Conservation (phyloP, 1,140 invertebrate species). For the Propsilocerus akamusi region DNA sequence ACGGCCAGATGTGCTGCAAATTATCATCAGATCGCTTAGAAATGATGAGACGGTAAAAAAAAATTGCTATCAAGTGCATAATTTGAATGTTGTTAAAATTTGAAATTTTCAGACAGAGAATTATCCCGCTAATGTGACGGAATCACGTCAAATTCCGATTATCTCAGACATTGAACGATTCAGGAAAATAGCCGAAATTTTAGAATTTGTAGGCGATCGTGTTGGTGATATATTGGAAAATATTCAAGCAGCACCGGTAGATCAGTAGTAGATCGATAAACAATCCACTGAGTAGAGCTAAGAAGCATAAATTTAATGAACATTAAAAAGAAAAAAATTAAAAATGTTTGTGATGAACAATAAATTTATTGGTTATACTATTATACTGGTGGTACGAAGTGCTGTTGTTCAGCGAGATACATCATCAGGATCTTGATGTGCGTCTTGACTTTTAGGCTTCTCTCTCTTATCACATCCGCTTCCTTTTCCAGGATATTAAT, state of each 20-base stretch:
- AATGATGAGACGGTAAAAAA: background rate
- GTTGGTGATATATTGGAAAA: background rate
- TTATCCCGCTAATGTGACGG: background rate
- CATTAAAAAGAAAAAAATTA: background rate
- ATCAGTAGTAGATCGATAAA: background rate
- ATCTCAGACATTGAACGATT: background rate
- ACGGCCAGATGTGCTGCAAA: background rate
- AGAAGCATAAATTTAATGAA: no score
- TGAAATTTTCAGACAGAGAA: background rate
- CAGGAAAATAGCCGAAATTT: background rate
- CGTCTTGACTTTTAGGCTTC: conserved; percentile 49
- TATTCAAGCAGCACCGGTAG: background rate
- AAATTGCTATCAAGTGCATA: background rate
- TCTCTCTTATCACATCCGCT: conserved; percentile 36
- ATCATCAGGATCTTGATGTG: conserved; percentile 62
- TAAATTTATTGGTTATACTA: background rate
- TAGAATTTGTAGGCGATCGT: background rate
- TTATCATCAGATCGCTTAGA: background rate
- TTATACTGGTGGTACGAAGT: background rate
- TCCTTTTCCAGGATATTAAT: conserved; percentile 41
- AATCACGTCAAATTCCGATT: background rate
- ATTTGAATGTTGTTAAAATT: background rate
- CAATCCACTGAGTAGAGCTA: background rate
- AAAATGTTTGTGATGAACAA: background rate
- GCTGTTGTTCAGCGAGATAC: conserved; percentile 37